Percentiles rank a stretch among this genome's conserved stretches.
phyloP scores from a whole-genome alignment of 2,797 vertebrate genomes.

The Coendou prehensilis region DNA sequence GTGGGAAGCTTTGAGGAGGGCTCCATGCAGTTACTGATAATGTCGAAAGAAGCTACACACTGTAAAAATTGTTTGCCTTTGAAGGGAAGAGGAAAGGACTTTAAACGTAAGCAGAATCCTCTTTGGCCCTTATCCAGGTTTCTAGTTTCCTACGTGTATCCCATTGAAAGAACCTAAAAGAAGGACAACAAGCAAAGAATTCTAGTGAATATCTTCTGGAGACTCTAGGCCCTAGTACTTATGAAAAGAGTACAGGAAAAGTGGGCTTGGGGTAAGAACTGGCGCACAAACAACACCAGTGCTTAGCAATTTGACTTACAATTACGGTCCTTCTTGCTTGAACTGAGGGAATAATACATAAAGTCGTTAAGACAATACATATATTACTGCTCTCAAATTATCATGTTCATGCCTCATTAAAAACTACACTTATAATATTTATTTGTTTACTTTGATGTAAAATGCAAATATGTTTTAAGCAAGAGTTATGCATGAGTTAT shows the following conservation, averaged over 20 bases:
- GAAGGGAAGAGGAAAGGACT: neutral
- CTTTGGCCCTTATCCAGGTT: neutral
- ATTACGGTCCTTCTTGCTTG: neutral
- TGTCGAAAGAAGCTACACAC: neutral
- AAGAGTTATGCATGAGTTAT: neutral
- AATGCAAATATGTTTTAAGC: neutral
- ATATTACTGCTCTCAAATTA: neutral
- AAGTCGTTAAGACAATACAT: neutral
- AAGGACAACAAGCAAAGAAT: neutral
- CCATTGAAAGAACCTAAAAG: neutral
- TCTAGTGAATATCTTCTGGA: neutral
- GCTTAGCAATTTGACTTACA: neutral
- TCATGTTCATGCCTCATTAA: neutral
- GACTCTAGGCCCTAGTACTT: neutral
- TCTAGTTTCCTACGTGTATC: neutral
- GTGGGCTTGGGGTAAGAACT: neutral
- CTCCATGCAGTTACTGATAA: neutral
- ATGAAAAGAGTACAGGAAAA: neutral
- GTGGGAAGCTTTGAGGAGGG: neutral
- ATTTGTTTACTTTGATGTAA: neutral
- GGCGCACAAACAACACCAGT: neutral
- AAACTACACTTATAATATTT: neutral
- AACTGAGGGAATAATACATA: neutral
- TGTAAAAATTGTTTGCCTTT: neutral
- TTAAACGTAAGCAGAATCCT: neutral